phyloP scores from a whole-genome alignment of 2,113 vertebrate species.

The Ariopsis seemanni region DNA sequence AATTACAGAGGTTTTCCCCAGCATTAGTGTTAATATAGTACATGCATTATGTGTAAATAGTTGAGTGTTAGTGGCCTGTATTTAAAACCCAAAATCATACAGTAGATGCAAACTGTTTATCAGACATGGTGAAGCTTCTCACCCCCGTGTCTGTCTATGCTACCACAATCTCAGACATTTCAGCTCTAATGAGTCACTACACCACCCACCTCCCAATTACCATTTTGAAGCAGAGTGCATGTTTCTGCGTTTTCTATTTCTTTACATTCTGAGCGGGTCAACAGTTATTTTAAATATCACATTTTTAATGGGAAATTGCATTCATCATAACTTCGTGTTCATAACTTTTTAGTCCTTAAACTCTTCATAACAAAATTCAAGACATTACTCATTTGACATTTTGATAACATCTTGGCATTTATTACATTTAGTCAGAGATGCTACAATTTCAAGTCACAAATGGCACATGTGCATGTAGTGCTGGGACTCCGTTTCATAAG shows the following conservation, averaged over 20 bases:
- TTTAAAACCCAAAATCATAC: conserved; percentile 10
- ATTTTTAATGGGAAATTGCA: background rate
- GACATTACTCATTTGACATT: conserved; percentile 30
- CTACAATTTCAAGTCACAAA: background rate
- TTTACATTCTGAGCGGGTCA: background rate
- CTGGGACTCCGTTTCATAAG: background rate
- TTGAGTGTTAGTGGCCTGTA: conserved; percentile 7
- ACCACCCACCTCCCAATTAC: conserved; percentile 21
- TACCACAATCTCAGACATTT: conserved; percentile 31
- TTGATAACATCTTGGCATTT: conserved; percentile 27
- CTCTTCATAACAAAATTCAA: background rate
- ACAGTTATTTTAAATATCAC: background rate
- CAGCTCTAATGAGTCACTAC: conserved; percentile 31
- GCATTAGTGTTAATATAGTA: background rate
- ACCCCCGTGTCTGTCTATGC: conserved; percentile 38
- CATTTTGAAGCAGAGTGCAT: background rate
- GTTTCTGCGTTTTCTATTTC: background rate
- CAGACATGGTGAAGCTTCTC: conserved; percentile 37
- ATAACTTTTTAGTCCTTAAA: background rate
- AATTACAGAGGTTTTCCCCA: conserved; percentile 11
- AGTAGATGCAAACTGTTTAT: conserved; percentile 15
- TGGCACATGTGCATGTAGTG: background rate
- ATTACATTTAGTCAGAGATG: conserved; percentile 2
- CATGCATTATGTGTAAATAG: conserved; percentile 7
- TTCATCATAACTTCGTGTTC: background rate